Conservation (phyloP, 2,113 vertebrate species). For the Melanostigma gelatinosum region DNA sequence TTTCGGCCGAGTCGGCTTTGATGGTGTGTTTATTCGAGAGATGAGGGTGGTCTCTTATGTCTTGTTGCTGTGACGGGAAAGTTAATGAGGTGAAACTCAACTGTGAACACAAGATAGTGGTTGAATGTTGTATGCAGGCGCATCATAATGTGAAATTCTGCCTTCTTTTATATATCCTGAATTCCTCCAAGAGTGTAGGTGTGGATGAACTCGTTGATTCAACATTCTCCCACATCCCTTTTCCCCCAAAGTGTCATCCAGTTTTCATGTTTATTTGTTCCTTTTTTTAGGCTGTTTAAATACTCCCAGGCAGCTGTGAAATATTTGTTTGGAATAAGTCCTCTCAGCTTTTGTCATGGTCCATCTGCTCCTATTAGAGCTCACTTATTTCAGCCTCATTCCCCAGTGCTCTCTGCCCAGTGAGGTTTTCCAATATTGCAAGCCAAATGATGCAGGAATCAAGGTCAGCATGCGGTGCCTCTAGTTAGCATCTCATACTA, state of each 20-base stretch:
- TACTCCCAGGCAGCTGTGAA: constrained; percentile 46
- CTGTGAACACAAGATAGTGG: constrained; percentile 18
- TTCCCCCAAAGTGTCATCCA: background rate
- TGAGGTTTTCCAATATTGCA: constrained; percentile 22
- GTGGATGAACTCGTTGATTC: background rate
- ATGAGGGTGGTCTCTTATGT: constrained; percentile 54
- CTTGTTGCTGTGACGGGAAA: constrained; percentile 48
- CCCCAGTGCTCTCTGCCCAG: constrained; percentile 26
- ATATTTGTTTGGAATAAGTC: constrained; percentile 35
- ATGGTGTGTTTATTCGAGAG: constrained; percentile 51
- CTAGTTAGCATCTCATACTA: constrained; percentile 34
- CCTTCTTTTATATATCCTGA: background rate
- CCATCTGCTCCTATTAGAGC: constrained; percentile 52
- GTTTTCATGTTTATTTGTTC: constrained; percentile 19
- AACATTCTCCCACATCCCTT: background rate
- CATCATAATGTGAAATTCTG: constrained; percentile 4
- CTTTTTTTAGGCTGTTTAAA: constrained; percentile 14
- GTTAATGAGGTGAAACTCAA: constrained; percentile 40
- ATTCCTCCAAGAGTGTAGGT: background rate
- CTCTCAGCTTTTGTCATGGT: constrained; percentile 34
- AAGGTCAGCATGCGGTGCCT: constrained; percentile 1
- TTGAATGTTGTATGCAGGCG: background rate
- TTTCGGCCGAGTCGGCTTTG: constrained; percentile 21
- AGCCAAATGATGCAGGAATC: constrained; percentile 49
- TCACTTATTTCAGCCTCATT: constrained; percentile 33